Conservation (phyloP, 92 coral and sea anemone genomes). For the Muricea muricata region DNA sequence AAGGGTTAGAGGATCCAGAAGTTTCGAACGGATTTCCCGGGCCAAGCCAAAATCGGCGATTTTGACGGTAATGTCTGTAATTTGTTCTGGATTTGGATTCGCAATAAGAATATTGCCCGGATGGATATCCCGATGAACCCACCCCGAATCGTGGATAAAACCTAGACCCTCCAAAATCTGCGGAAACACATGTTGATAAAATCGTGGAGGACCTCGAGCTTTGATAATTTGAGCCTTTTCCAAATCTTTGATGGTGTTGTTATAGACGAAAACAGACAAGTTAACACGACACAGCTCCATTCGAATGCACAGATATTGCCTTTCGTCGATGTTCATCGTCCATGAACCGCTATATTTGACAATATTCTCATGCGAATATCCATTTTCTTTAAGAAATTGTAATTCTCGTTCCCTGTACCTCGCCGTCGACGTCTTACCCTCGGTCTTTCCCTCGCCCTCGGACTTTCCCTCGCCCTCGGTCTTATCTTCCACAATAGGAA, state of each 20-base stretch:
- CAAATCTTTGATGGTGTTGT: not conserved
- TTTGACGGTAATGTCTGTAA: not conserved
- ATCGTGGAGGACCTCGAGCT: not conserved
- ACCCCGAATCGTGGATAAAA: slow-evolving; percentile 4
- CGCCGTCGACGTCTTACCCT: not conserved
- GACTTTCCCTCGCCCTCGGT: too few relatives aligned
- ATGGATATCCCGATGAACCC: slow-evolving; percentile 25
- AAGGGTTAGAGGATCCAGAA: not conserved
- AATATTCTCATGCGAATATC: not conserved
- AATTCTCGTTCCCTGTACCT: slow-evolving; percentile 7
- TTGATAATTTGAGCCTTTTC: too few relatives aligned
- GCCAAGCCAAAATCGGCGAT: slow-evolving; percentile 42
- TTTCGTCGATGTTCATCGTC: not conserved
- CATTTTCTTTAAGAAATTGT: not conserved
- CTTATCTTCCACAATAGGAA: not conserved
- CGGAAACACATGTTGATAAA: slow-evolving; percentile 5
- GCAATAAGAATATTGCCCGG: slow-evolving; percentile 10
- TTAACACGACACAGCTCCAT: not conserved
- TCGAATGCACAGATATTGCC: not conserved
- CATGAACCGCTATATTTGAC: not conserved
- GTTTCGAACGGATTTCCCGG: not conserved
- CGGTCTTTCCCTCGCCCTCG: not conserved
- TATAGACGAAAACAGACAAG: not conserved
- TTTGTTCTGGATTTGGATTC: not conserved
- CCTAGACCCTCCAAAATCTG: slow-evolving; percentile 21